Base-by-base conservation (phyloP, 2,113 vertebrate genomes). In the Zosterops japonicus region DNA sequence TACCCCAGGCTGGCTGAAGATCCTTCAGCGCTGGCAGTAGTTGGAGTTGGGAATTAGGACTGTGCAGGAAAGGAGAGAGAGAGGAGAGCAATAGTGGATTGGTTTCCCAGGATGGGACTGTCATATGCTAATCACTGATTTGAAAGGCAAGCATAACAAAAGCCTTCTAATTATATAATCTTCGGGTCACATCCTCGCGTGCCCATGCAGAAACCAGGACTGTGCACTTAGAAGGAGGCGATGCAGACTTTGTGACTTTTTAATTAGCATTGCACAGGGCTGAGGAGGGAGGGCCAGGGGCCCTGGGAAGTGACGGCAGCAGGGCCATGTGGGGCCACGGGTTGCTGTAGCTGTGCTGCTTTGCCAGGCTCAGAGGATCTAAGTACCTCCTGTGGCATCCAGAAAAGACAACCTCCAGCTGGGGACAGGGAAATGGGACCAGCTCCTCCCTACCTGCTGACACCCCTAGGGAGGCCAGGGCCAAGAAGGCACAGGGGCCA, bases 141-240 rank as follows among this genome's bases (percentile, higher is more conserved):
- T 96, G 95, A 97, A 97, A 98, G 14, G 94, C 95, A 92, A 86
- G 97, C 95, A 97, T 97, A 97, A 95, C 96, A 96, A 97, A 96
- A 93, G 83, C 92, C 90, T 95, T 92, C 97, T 97, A 96, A 98
- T 98, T 98, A 98, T 95, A 93, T 98, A 98, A 98, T 97, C 97
- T 94, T 95, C 44, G 39, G 97, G 98, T 98, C 97, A 98, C 93
- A 98, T 97, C 95, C 95, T 95, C 53, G 35, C 44, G 78, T 90
- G 96, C 91, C 97, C 95, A 87, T 90, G 96, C 80, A 72, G 94
- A 93, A 97, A 97, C 90, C 94, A 96, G 95, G 95, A 92, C 97
- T 95, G 85, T 65, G 61, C 56, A 9, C 89, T 89, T 67, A 95
- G 94, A 96, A 56, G 94, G 92, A 95, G 69, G 92, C 9, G 25